A percentile compares a stretch with the other conserved stretches of the same genome.
phyloP scores from a whole-genome alignment of 2,797 vertebrate genomes.

The Nothura maculosa region DNA sequence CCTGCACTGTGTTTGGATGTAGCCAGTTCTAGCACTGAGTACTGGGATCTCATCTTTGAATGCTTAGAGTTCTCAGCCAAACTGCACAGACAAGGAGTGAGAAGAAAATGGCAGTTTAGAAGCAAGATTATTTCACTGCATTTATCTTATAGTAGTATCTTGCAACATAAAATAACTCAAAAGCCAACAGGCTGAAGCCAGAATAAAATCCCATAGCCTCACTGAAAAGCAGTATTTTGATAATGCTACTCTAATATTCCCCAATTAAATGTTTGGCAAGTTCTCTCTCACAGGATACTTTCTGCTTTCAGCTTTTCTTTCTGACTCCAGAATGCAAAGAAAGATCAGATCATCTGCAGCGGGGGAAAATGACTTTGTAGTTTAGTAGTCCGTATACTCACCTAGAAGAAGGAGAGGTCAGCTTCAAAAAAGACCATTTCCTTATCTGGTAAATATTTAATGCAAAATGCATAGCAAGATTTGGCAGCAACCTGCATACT shows the following conservation, averaged over 20 bases:
- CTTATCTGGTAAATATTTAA: conserved; percentile 58
- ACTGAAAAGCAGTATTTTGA: background rate
- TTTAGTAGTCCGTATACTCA: conserved; percentile 1
- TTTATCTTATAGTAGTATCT: background rate
- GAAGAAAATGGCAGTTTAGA: background rate
- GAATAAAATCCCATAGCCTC: background rate
- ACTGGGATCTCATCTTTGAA: background rate
- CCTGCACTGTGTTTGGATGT: background rate
- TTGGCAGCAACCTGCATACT: conserved; percentile 20
- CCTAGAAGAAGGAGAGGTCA: background rate
- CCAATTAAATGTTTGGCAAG: background rate
- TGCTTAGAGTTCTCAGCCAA: background rate
- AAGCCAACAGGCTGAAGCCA: background rate
- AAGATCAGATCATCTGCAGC: background rate
- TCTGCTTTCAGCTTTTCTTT: background rate
- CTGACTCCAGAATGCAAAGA: background rate
- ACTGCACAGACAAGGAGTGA: accelerated
- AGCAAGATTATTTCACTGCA: background rate
- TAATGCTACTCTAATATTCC: background rate
- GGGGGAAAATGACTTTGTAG: background rate
- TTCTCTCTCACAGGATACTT: background rate
- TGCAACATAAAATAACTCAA: background rate
- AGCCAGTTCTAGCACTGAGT: accelerated
- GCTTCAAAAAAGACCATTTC: conserved; percentile 23
- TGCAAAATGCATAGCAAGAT: background rate